Evolutionary conservation across 2,113 vertebrate genomes (phyloP), one percentile per base, ranked within the genome.

Genomic region (Euleptes europaea): DNA sequence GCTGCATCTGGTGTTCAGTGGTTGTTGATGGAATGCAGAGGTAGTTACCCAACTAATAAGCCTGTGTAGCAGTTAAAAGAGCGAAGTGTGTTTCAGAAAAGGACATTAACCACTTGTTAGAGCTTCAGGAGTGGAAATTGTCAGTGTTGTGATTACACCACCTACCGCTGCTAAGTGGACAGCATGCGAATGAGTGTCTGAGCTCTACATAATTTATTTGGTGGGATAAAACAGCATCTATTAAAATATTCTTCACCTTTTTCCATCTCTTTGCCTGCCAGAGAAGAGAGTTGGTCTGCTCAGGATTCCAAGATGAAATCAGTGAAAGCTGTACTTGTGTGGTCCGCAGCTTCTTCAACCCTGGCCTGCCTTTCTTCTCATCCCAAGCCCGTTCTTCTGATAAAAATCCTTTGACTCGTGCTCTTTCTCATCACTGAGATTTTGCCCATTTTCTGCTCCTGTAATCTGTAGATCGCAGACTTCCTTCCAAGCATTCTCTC

Each of bases 241-340:
- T 15, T 33, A 83, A 88, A 31, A 54, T 84, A 31, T 21, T 88
- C 67, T 84, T 57, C 17, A 3, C 82, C 81, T 23, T 15, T 87
- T 86, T 33, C 51, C 51, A 17, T 51, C 21, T 65, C 8, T 74
- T 31, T 33, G 4, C 65, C 31, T 67, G 31, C 28, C 65, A n/a
- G 14, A 67, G 66, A n/a, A 67, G 66, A n/a, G 66, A 67, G 12
- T 3, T 67, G 31, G 13, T 31, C 65, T 66, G 65, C n/a, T 67
- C n/a, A 67, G 31, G 10, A n/a, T 67, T 14, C 13, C 66, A 33
- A 13, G 12, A 33, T n/a, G 13, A 31, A 67, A 33, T 14, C 42
- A 12, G 4, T 44, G 9, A 44, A 13, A 31, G 14, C 23, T 13
- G 4, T 5, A 74, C 12, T 40, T 88, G 84, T 76, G 44, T 6